Evolutionary conservation across 2,797 vertebrate genomes (phyloP), one percentile per base, ranked within the genome.

Genomic region (Microhierax caerulescens): DNA sequence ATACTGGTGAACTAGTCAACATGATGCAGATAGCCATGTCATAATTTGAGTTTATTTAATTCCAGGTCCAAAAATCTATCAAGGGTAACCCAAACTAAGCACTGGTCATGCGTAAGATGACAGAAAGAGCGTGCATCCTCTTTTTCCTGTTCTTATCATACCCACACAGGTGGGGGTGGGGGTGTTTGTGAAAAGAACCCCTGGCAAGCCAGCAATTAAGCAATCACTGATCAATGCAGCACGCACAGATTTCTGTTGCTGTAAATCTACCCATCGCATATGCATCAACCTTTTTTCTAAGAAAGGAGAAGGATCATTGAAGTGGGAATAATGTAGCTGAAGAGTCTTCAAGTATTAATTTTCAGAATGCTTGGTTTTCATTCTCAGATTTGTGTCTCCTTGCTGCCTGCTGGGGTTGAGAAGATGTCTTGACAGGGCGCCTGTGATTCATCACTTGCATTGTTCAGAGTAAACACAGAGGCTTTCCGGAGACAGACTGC

Each of bases 151-250:
- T 69, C 45, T 76, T 85, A 30, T 41, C 34, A 27, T 67, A 69
- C 18, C 28, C 27, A 30, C 13, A 13, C 8, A 4, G 30, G 2
- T 13, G 22, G 2, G 8, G 11, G 2, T 16, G 22, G 2, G 8
- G 13, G 41, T 4, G 13, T 27, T 7, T 32, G 20, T 43, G 23
- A 39, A 76, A 85, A 67, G 17, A 11, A n/a, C 17, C 39, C 8
- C 68, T 39, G 64, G 20, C 39, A 76, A 86, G 65, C 10, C 77
- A 81, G 48, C 2, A 89, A 81, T 57, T 43, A 75, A 75, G 50
- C 45, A 63, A 56, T 64, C 39, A 72, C 11, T 72, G 36, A 36
- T 80, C 63, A 60, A 7, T 65, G 18, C 25, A 60, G 36, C 24
- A n/a, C 19, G 37, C 7, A 24, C 7, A 45, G 57, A 36, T 61